These are phyloP conservation scores for Drosophila asahinai DNA, from an alignment of 1,140 invertebrate genomes.

Conservation along the genomic window DNA sequence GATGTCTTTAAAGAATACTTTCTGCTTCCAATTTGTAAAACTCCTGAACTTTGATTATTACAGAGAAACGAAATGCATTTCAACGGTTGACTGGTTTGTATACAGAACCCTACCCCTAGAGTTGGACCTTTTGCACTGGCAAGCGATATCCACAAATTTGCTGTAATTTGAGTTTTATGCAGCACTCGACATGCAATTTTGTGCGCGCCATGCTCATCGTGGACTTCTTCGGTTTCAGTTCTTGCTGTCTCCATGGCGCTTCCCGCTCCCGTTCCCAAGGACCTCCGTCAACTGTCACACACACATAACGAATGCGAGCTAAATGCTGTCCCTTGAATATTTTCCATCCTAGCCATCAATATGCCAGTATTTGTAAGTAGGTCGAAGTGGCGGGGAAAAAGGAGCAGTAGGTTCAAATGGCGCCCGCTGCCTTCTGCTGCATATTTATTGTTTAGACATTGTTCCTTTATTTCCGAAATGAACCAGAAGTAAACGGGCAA, in stretches of 20 bases:
- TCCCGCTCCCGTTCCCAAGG: neutral
- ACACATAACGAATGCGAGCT: constrained; percentile 59
- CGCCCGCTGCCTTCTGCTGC: constrained; percentile 20
- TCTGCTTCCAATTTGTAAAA: neutral
- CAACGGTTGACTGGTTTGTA: constrained; percentile 7
- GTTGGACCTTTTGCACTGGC: constrained; percentile 12
- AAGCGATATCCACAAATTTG: constrained; percentile 59
- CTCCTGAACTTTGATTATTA: neutral
- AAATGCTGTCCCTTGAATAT: constrained; percentile 63
- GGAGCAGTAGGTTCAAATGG: constrained; percentile 1
- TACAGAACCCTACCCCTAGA: neutral
- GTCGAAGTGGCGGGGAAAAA: constrained; percentile 34
- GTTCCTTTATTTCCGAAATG: constrained; percentile 39
- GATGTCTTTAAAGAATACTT: neutral
- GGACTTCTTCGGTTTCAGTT: constrained; percentile 66
- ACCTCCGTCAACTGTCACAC: constrained; percentile 44
- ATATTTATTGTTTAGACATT: constrained; percentile 58
- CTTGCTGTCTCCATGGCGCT: constrained; percentile 14
- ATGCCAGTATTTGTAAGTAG: constrained; percentile 54
- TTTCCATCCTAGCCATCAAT: constrained; percentile 62
- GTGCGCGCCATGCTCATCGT: constrained; percentile 51
- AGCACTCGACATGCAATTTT: constrained; percentile 75
- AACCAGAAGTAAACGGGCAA: constrained; percentile 36
- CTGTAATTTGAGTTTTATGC: constrained; percentile 79
- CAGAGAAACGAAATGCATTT: constrained; percentile 43